phyloP scores from a whole-genome alignment of 2,888 invertebrate genomes.

The Theretra japonica region DNA sequence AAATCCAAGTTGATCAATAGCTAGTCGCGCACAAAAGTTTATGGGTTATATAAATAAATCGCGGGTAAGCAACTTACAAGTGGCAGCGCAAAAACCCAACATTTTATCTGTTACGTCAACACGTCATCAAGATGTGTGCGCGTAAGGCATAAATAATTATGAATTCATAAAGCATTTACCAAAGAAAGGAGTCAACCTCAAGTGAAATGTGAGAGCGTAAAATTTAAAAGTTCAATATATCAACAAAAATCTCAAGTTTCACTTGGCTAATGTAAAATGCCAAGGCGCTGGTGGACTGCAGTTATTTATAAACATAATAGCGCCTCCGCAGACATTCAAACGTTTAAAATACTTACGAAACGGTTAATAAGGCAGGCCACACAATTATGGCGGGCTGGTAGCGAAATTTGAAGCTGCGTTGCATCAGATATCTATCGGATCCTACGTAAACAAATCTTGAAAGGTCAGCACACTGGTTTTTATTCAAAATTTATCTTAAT shows the following conservation, averaged over 20 bases:
- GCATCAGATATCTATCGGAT: slow-evolving; percentile 54
- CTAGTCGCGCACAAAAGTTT: no score
- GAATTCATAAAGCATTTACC: slow-evolving; percentile 8
- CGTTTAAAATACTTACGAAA: slow-evolving; percentile 47
- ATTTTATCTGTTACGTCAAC: no score
- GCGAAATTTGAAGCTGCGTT: slow-evolving; percentile 50
- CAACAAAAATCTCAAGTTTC: slow-evolving; percentile 31
- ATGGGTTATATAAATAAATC: no score
- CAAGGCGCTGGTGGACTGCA: slow-evolving; percentile 57
- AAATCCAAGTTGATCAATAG: no score
- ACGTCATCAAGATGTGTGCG: background rate
- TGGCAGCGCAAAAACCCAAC: no score
- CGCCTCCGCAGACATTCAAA: slow-evolving; percentile 52
- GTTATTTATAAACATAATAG: slow-evolving; percentile 50
- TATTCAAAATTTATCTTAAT: background rate
- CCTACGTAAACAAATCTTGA: slow-evolving; percentile 46
- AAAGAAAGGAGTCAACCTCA: slow-evolving; percentile 21
- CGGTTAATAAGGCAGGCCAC: slow-evolving; percentile 41
- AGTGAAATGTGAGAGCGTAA: slow-evolving; percentile 21
- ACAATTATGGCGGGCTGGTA: slow-evolving; percentile 41
- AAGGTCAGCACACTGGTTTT: slow-evolving; percentile 42
- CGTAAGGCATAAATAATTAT: background rate
- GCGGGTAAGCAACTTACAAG: no score
- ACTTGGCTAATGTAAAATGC: slow-evolving; percentile 48
- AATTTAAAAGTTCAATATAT: slow-evolving; percentile 32